These are phyloP conservation scores for Malurus elegans DNA, from an alignment of 2,113 vertebrate species.

Conservation along the genomic window DNA sequence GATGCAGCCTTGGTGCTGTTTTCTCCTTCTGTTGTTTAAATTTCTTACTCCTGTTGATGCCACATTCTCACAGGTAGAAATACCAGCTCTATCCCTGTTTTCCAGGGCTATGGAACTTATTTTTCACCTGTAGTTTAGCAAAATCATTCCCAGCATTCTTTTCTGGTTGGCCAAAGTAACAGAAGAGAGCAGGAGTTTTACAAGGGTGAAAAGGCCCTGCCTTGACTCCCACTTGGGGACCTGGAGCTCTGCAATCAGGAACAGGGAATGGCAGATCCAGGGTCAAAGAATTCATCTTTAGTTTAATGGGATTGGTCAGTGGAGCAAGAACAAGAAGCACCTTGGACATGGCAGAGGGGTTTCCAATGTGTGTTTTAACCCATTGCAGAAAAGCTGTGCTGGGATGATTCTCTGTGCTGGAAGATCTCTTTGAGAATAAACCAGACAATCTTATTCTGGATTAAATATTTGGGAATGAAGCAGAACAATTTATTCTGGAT, in stretches of 20 bases:
- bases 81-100: no score
- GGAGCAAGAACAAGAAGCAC: neutral
- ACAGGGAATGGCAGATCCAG: neutral
- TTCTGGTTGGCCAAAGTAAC: no score
- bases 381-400: neutral
- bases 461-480: neutral
- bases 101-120: no score
- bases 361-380: neutral
- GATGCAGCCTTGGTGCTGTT: no score
- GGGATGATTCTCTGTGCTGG: neutral
- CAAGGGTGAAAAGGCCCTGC: no score
- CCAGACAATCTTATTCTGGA: neutral
- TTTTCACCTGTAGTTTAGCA: no score
- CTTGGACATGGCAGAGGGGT: neutral
- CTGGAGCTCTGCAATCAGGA: neutral
- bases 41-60: no score
- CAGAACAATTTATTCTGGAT: neutral
- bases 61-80: no score
- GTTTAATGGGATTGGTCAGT: neutral
- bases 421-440: neutral
- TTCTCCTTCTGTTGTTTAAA: no score
- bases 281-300: neutral
- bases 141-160: no score
- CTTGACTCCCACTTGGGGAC: neutral
- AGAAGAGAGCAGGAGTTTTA: no score